Base-by-base conservation (phyloP, 2,888 invertebrate genomes). In the Daptonema setosum region DNA sequence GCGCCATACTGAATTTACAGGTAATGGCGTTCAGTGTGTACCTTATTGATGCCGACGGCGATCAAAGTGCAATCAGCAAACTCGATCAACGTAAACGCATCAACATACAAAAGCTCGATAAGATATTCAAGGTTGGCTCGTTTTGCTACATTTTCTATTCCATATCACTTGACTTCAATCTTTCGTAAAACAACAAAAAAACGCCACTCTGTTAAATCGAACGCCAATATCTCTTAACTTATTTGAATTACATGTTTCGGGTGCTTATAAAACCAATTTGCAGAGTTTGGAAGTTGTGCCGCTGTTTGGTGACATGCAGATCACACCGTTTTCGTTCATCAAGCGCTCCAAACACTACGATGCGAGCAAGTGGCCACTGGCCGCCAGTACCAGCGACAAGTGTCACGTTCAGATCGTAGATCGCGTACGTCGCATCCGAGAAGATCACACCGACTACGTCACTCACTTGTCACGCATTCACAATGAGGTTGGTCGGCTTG, bases 271-370 rank as follows among this genome's bases (percentile, higher is more conserved):
- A n/a, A n/a, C n/a, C n/a, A n/a, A n/a, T 20, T 58, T 63, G 47
- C 59, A 82, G 80, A 87, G 87, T 68, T 72, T 91, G 61, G 90
- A 91, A 73, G 90, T 91, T 56, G 91, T 91, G 0, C 90, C 91
- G 0, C 74, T 97, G 1, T 97, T 93, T 71, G 95, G 95, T 0
- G 97, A 97, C 65, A 97, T 97, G 95, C 93, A 95, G 74, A 93
- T 97, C 56, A 90, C 91, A 0, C 95, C 95, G 0, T 97, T 95
- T 72, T 87, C 90, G 70, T 97, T 95, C 69, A 87, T 97, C 61
- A 87, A 86, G 71, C 78, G 87, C 25, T 87, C 87, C 56, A 86
- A 87, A 64, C 86, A 88, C 70, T 93, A 85, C 68, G 91, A 93
- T 67, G 79, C 86, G 0, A 75, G 73, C 57, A 81, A 81, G 68